phyloP scores from a whole-genome alignment of 2,888 invertebrate genomes.

The Meliscaeva auricollis region DNA sequence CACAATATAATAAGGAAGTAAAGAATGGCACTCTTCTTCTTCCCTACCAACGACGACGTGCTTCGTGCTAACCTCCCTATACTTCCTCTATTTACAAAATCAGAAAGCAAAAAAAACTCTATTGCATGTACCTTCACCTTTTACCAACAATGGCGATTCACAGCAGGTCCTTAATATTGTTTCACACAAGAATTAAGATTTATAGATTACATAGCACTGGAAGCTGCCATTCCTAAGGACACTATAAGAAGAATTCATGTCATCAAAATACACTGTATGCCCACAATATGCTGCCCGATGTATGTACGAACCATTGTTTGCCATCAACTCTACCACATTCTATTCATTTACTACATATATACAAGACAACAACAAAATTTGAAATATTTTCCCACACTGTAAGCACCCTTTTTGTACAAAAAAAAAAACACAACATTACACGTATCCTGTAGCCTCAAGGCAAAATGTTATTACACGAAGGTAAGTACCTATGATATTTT shows the following conservation, averaged over 20 bases:
- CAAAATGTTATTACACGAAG: slow-evolving; percentile 25
- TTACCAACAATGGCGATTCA: too few relatives aligned
- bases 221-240: slow-evolving; percentile 8
- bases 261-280: background rate
- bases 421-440: background rate
- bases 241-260: slow-evolving; percentile 11
- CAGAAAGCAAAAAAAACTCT: too few relatives aligned
- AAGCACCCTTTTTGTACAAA: background rate
- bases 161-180: too few relatives aligned
- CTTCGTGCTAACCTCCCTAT: too few relatives aligned
- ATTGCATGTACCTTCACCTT: too few relatives aligned
- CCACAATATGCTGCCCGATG: background rate
- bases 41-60: too few relatives aligned
- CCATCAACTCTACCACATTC: background rate
- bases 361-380: slow-evolving; percentile 14
- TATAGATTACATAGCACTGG: background rate
- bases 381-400: background rate
- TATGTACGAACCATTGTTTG: background rate
- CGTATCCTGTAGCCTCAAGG: slow-evolving; percentile 1
- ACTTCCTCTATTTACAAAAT: too few relatives aligned
- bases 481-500: slow-evolving; percentile 23
- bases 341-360: background rate
- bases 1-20: too few relatives aligned
- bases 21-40: too few relatives aligned
- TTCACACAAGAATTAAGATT: too few relatives aligned